Conservation (phyloP, 2,888 invertebrate genomes). For the Pherbina coryleti region DNA sequence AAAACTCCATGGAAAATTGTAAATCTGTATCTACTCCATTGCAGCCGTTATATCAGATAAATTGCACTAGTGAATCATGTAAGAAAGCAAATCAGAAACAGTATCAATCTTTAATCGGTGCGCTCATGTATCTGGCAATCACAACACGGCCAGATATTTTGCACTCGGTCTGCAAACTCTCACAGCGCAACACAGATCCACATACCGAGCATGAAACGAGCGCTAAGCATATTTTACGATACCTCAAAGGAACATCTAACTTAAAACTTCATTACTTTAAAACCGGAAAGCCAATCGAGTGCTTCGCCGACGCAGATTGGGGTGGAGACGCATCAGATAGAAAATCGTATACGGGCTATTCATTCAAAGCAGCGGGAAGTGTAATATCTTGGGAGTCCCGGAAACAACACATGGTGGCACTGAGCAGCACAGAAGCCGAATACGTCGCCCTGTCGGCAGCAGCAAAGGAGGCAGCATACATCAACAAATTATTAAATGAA, state of each 20-base stretch:
- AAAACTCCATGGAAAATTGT: conserved; percentile 45
- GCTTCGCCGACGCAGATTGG: conserved; percentile 48
- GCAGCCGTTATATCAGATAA: conserved; percentile 45
- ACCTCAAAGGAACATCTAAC: conserved; percentile 41
- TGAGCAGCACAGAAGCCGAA: conserved; percentile 28
- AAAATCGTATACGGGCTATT: conserved; percentile 38
- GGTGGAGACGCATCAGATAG: conserved; percentile 35
- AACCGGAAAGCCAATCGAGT: conserved; percentile 29
- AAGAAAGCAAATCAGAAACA: conserved; percentile 17
- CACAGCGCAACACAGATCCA: conserved; percentile 46
- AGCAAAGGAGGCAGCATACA: neutral
- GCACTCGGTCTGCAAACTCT: conserved; percentile 42
- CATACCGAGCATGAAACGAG: conserved; percentile 44
- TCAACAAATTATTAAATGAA: neutral
- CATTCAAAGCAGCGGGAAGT: conserved; percentile 6
- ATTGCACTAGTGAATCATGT: conserved; percentile 30
- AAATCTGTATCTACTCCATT: conserved; percentile 45
- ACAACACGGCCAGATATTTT: conserved; percentile 42
- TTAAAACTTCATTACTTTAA: conserved; percentile 41
- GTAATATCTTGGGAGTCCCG: conserved; percentile 36
- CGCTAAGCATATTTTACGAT: conserved; percentile 44
- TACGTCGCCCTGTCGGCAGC: conserved; percentile 22
- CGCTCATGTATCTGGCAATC: conserved; percentile 36
- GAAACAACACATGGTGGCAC: conserved; percentile 33
- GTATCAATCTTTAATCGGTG: conserved; percentile 39